Evolutionary conservation across 2,888 invertebrate genomes (phyloP), one percentile per base, ranked within the genome.

Genomic region (Selenia dentaria): DNA sequence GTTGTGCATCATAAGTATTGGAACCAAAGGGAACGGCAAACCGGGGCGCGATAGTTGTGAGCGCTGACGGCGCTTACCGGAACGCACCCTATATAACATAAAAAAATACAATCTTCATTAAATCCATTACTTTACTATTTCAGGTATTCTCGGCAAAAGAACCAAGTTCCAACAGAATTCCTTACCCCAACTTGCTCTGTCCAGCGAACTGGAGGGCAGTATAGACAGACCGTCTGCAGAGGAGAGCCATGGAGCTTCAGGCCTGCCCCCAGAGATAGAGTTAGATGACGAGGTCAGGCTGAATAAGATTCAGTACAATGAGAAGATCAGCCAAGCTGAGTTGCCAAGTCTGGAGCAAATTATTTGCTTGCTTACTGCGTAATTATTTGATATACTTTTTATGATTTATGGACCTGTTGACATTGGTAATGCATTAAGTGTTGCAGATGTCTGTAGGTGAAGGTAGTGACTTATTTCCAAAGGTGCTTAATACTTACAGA

Each of bases 241-340:
- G 26, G 74, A 87, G 6, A 92, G 92, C 34, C 92, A 93, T 35
- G 86, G 88, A 1, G 72, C 73, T 2, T 79, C 89, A 0, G 77
- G 81, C 24, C 70, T 95, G 47, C 94, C 95, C 0, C 89, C 92
- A 54, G 93, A 96, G 54, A 73, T 98, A 2, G 90, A 93, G 31
- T 79, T 98, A 14, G 93, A 97, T 53, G 98, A 99, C 83, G 98
- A 99, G 62, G 94, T 97, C 1, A 92, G 98, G 39, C 86, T 98
- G 26, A 95, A 98, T 63, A 93, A 93, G 57, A 94, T 98, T 33
- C 86, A 94, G 51, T 97, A 96, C 71, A 79, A 91, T 2, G 94
- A 95, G 56, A 80, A 84, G 11, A 70, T 88, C 14, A 73, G 38
- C 25, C 48, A 83, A 50, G 86, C 89, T 37, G 92, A 93, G 49